Base-by-base conservation (phyloP, 2,888 invertebrate genomes). In the Epinotia ramella region DNA sequence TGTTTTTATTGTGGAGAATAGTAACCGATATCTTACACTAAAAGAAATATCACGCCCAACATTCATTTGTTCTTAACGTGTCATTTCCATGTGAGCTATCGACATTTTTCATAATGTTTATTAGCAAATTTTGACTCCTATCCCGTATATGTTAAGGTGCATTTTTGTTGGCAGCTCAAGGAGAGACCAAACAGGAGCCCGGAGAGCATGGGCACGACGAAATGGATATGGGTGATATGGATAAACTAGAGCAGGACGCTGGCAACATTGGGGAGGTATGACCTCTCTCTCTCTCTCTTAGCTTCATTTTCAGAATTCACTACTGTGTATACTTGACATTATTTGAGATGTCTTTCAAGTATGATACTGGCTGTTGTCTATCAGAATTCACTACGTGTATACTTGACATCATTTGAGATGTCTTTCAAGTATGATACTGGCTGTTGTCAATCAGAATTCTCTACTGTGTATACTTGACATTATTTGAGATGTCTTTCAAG, bases 171-270 rank as follows among this genome's bases (percentile, higher is more conserved):
- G 63, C 75, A 87, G 85, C 83, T 80, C 81, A 80, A 53, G 83
- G 81, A 69, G 92, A 92, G 60, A 83, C 78, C n/a, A 93, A 93
- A 73, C 88, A 89, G 77, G 92, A 92, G 40, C 79, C 86, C 0
- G 81, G 82, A 46, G 94, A 94, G 3, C 92, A 91, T 20, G 92
- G 92, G 0, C 84, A 86, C 0, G 94, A 94, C 77, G 94, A 94
- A 77, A 94, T 94, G 92, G 95, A 95, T 63, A 93, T 95, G 86
- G 94, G 91, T 5, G 94, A 95, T 64, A 94, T 95, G 93, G 95
- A 95, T 77, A 95, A 95, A 80, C 83, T 95, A 5, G 95, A 95
- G 82, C 94, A 94, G 79, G 94, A 95, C 73, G 82, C 91, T 7
- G 91, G 91, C 6, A 95, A 94, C 77, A 95, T 94, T 83, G 94